Percentiles rank a stretch among this genome's conserved stretches.
Conservation (phyloP, 1,140 invertebrate genomes). For the Zaprionus capensis region DNA sequence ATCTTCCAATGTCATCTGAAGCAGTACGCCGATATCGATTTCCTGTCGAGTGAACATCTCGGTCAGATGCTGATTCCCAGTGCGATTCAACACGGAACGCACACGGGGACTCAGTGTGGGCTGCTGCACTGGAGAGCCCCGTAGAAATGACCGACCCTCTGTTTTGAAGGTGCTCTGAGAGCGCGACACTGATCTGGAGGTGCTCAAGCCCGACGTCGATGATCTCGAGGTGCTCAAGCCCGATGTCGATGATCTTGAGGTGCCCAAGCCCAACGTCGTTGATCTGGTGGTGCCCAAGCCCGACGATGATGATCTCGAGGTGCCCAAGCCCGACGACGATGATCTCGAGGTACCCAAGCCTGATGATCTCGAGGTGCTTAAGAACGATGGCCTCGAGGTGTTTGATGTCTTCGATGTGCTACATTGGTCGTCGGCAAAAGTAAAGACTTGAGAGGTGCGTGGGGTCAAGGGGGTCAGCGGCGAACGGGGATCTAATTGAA, state of each 20-base stretch:
- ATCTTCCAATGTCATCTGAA: not conserved
- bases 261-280: not conserved
- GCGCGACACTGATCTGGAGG: too few species aligned
- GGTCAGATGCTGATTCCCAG: not conserved
- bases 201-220: too few species aligned
- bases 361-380: not conserved
- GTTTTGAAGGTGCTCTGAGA: not conserved
- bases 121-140: not conserved
- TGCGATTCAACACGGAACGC: not conserved
- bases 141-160: not conserved
- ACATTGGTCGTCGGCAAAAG: not conserved
- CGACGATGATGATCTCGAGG: not conserved
- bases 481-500: not conserved
- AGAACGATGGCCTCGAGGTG: not conserved
- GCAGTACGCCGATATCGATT: not conserved
- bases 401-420: not conserved
- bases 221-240: too few species aligned
- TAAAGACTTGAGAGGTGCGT: not conserved
- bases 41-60: not conserved
- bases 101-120: not conserved
- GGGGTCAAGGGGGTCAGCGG: conserved; percentile 2
- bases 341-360: not conserved
- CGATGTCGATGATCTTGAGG: too few species aligned
- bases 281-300: not conserved
- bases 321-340: not conserved